A percentile compares a stretch with the other conserved stretches of the same genome.
Conservation (phyloP, 64 coral and sea anemone species). For the Platygyra sinensis region DNA sequence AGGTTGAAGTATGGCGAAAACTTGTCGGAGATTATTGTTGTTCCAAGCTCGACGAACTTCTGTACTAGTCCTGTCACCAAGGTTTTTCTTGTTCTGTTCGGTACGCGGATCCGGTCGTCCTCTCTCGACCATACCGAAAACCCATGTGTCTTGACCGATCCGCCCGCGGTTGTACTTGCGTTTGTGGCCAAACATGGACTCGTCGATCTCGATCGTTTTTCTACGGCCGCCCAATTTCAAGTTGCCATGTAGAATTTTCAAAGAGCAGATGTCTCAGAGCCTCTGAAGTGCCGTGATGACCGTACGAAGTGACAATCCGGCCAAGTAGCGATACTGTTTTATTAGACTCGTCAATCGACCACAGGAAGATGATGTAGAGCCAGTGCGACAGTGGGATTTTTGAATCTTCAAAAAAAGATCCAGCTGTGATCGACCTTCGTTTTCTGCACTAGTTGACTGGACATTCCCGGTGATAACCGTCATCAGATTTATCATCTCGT, state of each 20-base stretch:
- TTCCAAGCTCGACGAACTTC: no score
- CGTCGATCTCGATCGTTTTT: constrained; percentile 42
- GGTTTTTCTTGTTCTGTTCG: no score
- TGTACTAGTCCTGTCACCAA: no score
- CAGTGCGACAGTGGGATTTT: not conserved
- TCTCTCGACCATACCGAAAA: no score
- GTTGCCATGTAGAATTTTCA: not conserved
- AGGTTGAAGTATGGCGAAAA: no score
- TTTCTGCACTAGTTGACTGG: not conserved
- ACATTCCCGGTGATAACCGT: not conserved
- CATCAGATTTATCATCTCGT: not conserved
- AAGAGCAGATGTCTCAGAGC: not conserved
- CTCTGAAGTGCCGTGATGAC: not conserved
- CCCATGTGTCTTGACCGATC: constrained; percentile 24
- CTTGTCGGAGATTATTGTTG: no score
- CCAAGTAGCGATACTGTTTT: not conserved
- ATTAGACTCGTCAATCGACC: constrained; percentile 18
- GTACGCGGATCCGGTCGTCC: no score
- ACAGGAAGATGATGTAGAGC: constrained; percentile 18
- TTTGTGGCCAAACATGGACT: constrained; percentile 43
- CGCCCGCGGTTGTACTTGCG: constrained; percentile 13
- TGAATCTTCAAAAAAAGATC: constrained; percentile 5
- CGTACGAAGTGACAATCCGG: not conserved
- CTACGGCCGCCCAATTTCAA: constrained; percentile 15
- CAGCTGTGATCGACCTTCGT: not conserved